Conservation (phyloP, 2,797 vertebrate genomes). For the Acanthiza pusilla region DNA sequence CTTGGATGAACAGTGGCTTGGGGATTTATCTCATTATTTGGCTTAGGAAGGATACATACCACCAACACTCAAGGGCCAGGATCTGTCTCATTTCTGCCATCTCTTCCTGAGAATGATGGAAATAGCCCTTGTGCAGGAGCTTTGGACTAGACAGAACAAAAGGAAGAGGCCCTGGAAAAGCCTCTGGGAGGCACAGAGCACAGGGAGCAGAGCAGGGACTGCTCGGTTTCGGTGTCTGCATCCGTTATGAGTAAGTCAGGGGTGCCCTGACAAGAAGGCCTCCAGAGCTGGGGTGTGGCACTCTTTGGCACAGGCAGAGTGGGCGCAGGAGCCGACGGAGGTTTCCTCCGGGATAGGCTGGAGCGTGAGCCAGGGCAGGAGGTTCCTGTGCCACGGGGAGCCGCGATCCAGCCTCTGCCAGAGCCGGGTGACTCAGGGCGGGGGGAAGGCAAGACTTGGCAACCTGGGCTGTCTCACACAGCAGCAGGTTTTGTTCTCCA, state of each 20-base stretch:
- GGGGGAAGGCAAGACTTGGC: slow-evolving; percentile 9
- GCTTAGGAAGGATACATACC: not conserved
- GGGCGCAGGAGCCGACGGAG: not conserved
- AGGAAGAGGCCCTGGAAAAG: not conserved
- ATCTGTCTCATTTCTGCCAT: not conserved
- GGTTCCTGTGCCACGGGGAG: slow-evolving; percentile 6
- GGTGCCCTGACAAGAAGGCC: not conserved
- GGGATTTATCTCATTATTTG: not conserved
- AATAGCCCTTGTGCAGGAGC: not conserved
- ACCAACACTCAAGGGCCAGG: not conserved
- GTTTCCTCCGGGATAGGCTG: not conserved
- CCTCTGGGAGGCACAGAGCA: not conserved
- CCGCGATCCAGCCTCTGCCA: not conserved
- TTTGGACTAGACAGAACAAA: not conserved
- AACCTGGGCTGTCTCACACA: slow-evolving; percentile 7
- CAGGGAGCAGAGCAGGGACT: not conserved
- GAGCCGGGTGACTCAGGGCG: not conserved
- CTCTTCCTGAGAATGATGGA: not conserved
- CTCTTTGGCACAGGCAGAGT: not conserved
- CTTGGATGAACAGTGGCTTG: not conserved
- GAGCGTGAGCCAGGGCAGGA: not conserved
- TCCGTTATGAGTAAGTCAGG: not conserved
- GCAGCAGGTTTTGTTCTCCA: slow-evolving; percentile 24
- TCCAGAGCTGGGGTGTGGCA: not conserved
- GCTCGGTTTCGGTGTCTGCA: not conserved